Evolutionary conservation across 2,797 vertebrate genomes (phyloP).

Genomic region (Perdix hodgsoniae): DNA sequence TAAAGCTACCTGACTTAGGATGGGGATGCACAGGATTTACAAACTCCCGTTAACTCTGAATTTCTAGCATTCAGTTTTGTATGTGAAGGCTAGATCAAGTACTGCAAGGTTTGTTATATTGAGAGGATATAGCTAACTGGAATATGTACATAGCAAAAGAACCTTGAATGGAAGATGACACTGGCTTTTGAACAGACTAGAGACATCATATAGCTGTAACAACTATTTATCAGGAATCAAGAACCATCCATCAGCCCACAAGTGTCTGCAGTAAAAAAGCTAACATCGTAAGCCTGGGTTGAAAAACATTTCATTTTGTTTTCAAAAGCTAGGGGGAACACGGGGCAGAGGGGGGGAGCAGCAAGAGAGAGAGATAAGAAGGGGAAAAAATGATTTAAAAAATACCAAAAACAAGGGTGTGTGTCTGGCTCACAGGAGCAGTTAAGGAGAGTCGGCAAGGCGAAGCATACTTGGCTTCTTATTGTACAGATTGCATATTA

Average conservation of each 20-base stretch:
- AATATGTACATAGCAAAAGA: background rate
- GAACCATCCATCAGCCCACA: background rate
- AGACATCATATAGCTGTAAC: background rate
- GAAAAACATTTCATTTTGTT: background rate
- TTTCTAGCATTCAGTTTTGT: background rate
- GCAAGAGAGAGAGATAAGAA: background rate
- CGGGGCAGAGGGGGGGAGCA: background rate
- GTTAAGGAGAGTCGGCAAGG: background rate
- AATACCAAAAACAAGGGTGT: background rate
- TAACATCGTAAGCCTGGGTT: background rate
- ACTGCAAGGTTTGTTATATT: background rate
- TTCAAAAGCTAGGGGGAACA: background rate
- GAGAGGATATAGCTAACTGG: background rate
- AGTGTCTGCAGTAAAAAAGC: background rate
- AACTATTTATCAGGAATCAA: background rate
- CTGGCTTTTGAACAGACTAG: background rate
- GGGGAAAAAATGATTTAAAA: background rate
- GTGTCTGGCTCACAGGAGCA: background rate
- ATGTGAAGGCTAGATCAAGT: background rate
- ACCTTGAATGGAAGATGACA: background rate
- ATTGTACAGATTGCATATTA: accelerated
- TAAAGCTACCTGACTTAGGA: background rate
- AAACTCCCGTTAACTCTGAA: background rate
- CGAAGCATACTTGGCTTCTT: background rate
- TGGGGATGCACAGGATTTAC: background rate